Evolutionary conservation across 1,140 invertebrate genomes (phyloP), one percentile per base, ranked within the genome.

Genomic region (Ostrea denselamellosa): DNA sequence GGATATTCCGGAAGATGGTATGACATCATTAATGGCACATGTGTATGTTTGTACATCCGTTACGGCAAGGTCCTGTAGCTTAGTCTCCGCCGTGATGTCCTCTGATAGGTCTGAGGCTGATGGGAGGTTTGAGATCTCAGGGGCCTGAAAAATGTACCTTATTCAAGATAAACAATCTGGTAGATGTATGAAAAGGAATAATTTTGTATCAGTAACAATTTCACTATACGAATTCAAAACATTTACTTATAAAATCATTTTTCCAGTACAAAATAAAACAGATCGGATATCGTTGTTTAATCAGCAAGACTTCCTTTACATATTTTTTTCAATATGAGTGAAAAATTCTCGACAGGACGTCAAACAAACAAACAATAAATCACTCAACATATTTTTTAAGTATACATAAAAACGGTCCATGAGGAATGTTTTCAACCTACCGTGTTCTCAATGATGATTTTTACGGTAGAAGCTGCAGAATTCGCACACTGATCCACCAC

Each of bases 401-500:
- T 44, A 44, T 44, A 44, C 34, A 44, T 44, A 44, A 44, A 44
- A 44, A 44, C 5, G 34, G 34, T 2, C 5, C 10, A 58, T 58
- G 56, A 17, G 4, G 56, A 58, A 17, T 9, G 56, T 12, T 58
- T 58, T 0, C 14, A n/a, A 62, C 58, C 5, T 62, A 77, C 68
- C 12, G 68, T 28, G 25, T 77, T 77, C 28, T 77, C 68, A 9
- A 85, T 85, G 44, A 68, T 58, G 44, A 85, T 52, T 25, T 58
- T 85, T 22, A 85, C 17, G 0, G 85, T 85, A 22, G 28, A 34
- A 17, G 58, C 22, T 10, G 34, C 85, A 7, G 51, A 44, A n/a
- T 85, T 85, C 19, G 62, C 85, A 52, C 85, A 85, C 58, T 85
- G 85, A 34, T 85, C 85, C 17, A 58, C 68, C 17, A 85, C 85